These are phyloP conservation scores for Picus viridis DNA, from an alignment of 2,797 vertebrate genomes.

Conservation along the genomic window DNA sequence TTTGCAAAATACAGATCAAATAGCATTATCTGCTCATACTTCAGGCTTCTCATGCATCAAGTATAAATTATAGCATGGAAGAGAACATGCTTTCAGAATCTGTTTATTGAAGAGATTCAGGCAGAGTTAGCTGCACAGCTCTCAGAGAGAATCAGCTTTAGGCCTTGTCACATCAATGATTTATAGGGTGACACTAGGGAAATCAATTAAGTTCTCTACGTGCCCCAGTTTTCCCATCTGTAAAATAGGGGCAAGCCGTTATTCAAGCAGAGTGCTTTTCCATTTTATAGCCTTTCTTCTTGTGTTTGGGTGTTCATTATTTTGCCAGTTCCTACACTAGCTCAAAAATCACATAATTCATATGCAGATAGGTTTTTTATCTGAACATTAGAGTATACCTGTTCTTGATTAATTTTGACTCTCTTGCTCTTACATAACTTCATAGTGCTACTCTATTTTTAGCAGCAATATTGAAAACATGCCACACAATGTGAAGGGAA, in stretches of 20 bases:
- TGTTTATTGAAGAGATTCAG: conserved; percentile 54
- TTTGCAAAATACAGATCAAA: conserved; percentile 54
- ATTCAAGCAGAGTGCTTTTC: conserved; percentile 21
- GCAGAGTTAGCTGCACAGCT: conserved; percentile 38
- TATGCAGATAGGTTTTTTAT: neutral
- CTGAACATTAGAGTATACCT: neutral
- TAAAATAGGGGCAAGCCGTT: conserved; percentile 55
- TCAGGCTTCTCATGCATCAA: conserved; percentile 45
- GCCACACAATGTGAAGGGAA: neutral
- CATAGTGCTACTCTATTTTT: neutral
- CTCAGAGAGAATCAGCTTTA: conserved; percentile 63
- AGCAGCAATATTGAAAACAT: neutral
- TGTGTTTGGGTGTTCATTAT: neutral
- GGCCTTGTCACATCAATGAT: conserved; percentile 73
- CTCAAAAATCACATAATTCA: neutral
- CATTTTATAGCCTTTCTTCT: conserved; percentile 6
- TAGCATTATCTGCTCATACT: conserved; percentile 42
- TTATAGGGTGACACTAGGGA: conserved; percentile 60
- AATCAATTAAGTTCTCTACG: conserved; percentile 64
- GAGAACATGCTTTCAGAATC: conserved; percentile 56
- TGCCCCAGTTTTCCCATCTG: conserved; percentile 56
- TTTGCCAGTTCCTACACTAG: neutral
- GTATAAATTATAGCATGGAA: conserved; percentile 56
- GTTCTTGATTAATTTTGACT: neutral
- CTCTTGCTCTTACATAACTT: neutral